Conservation (phyloP, 2,888 invertebrate genomes). For the Cylloceria caligata region DNA sequence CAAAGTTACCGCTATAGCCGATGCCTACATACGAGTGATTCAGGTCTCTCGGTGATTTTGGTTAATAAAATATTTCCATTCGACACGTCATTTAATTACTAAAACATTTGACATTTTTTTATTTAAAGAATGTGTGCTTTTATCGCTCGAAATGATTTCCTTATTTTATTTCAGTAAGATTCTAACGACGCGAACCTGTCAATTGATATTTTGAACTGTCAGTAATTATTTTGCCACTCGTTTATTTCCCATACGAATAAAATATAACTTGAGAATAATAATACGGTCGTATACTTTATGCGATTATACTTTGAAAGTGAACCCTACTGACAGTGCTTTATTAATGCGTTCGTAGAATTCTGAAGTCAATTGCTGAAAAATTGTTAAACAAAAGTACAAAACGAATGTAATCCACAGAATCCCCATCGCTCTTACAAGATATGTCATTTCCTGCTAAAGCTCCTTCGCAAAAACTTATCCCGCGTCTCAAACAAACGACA, state of each 20-base stretch:
- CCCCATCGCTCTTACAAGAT: neutral
- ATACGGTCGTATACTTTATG: neutral
- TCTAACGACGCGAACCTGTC: no score
- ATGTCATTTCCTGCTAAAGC: neutral
- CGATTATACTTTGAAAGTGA: neutral
- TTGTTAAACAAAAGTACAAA: neutral
- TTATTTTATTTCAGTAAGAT: no score
- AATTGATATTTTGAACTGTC: no score
- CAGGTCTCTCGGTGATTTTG: neutral
- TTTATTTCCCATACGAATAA: no score
- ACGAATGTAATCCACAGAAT: neutral
- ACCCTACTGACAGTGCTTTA: neutral
- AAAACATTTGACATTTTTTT: neutral
- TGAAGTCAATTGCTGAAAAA: neutral
- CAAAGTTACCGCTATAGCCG: neutral
- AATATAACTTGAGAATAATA: no score
- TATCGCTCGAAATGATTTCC: no score
- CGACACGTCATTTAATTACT: neutral
- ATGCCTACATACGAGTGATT: neutral
- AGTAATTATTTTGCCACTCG: no score
- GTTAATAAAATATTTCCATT: neutral
- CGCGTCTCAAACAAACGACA: slow-evolving; percentile 22
- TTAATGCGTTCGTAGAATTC: neutral
- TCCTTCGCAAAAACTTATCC: slow-evolving; percentile 1
- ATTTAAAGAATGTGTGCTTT: no score